Conservation (phyloP, 1,140 invertebrate species). For the Dendroctonus ponderosae region DNA sequence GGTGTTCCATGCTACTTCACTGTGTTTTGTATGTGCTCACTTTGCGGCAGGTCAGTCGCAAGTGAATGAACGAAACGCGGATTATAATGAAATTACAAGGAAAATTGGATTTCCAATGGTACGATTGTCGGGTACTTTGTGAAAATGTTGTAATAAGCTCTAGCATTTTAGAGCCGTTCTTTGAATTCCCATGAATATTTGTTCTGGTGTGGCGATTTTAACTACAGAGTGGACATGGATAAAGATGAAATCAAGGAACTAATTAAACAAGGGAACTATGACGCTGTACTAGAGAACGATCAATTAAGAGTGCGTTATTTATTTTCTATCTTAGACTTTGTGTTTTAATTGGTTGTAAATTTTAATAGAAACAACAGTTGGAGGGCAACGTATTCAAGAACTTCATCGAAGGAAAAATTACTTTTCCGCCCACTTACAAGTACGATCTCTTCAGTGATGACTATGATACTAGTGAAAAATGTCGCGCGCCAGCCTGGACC, state of each 20-base stretch:
- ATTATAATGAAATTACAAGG: conserved; percentile 92
- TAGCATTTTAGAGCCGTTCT: conserved; percentile 60
- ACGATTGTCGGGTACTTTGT: conserved; percentile 6
- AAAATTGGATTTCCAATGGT: conserved; percentile 91
- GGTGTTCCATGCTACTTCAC: conserved; percentile 85
- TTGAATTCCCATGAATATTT: conserved; percentile 96
- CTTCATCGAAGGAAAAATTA: conserved; percentile 89
- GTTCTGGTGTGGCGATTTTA: conserved; percentile 99
- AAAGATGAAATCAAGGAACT: conserved; percentile 92
- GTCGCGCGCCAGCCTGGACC: conserved; percentile 95
- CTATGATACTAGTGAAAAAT: conserved; percentile 99
- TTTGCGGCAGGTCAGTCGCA: conserved; percentile 98
- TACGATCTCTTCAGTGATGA: conserved; percentile 99
- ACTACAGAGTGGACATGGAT: conserved; percentile 95
- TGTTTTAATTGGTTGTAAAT: conserved; percentile 15
- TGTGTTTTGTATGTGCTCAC: conserved; percentile 98
- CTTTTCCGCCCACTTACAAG: conserved; percentile 97
- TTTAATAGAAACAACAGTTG: conserved; percentile 64
- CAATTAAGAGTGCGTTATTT: conserved; percentile 65
- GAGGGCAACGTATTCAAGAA: conserved; percentile 90
- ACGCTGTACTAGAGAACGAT: conserved; percentile 79
- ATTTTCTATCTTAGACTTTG: conserved; percentile 6
- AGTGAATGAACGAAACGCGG: conserved; percentile 91
- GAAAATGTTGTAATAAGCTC: conserved; percentile 19
- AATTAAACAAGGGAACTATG: conserved; percentile 75